phyloP scores from a whole-genome alignment of 2,888 invertebrate species.

The Chloroclysta siterata region DNA sequence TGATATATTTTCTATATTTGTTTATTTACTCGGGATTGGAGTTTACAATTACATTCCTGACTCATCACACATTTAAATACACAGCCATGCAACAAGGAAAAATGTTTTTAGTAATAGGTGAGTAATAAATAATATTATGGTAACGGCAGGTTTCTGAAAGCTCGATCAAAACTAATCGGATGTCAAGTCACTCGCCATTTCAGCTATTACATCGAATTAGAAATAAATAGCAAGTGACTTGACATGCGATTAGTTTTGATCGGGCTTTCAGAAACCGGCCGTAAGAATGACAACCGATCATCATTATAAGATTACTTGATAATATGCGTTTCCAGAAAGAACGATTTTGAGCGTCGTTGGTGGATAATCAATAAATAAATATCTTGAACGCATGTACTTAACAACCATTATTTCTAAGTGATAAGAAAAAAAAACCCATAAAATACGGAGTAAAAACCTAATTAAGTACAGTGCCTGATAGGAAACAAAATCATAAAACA shows the following conservation, averaged over 20 bases:
- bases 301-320: too few species aligned
- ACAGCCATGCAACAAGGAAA: conserved; percentile 98
- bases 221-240: too few species aligned
- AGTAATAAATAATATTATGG: conserved; percentile 46
- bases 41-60: conserved; percentile 98
- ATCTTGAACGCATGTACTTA: not conserved
- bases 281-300: too few species aligned
- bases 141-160: too few species aligned
- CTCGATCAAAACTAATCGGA: too few species aligned
- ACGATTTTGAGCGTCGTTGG: not conserved
- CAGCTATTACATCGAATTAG: too few species aligned
- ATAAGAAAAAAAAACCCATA: not conserved
- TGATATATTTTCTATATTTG: conserved; percentile 95
- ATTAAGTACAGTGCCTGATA: not conserved
- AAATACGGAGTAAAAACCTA: too few species aligned
- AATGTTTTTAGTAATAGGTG: conserved; percentile 97
- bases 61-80: conserved; percentile 95
- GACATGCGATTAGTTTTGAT: too few species aligned
- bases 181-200: too few species aligned
- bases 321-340: not conserved
- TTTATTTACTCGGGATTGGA: conserved; percentile 98
- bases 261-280: too few species aligned
- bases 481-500: not conserved
- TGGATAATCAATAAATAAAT: not conserved
- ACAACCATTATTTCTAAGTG: not conserved